Evolutionary conservation across 2,888 invertebrate genomes (phyloP), one percentile per base, ranked within the genome.

Genomic region (Octonoba sinensis): DNA sequence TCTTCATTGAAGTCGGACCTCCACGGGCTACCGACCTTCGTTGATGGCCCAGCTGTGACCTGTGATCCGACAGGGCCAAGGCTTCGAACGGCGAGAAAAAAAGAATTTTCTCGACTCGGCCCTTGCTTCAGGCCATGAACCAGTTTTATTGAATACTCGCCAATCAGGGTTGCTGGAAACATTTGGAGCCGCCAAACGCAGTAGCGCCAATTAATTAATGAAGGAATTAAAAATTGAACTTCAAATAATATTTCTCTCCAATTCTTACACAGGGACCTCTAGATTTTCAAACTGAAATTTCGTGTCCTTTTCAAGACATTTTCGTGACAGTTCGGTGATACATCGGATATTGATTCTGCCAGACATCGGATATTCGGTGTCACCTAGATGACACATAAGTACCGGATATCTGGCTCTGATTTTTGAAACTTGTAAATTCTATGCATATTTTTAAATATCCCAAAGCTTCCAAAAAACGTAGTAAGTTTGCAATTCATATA

Each of bases 121-220:
- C 79, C 73, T 66, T 72, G 79, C 79, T 67, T 66, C 60, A 54
- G 73, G 79, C 67, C 57, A 36, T 73, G 72, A 73, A 67, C 78
- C 59, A 71, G 78, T 78, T n/a, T n/a, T 78, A 65, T 57, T 51
- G 66, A 59, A 16, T 59, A 47, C 57, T 74, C 57, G 18, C 57
- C 65, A 18, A 47, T 51, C 47, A 65, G 49, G 71, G 66, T 64
- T 70, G 36, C 64, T 47, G 54, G 24, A 47, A n/a, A 22, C 46
- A 22, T 64, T 27, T 56, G 22, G 56, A 36, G 15, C 18, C 16
- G 69, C 44, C 56, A 44, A 15, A n/a, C 6, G 56, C 44, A 16
- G 51, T 51, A 51, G 15, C 8, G 51, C 3, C 15, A 18, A 51
- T 51, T 15, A n/a, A 15, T n/a, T 51, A 8, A 51, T 15, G 3